A percentile compares a stretch with the other conserved stretches of the same genome.
Conservation (phyloP, 2,797 vertebrate species). For the Sebastes miniatus region DNA sequence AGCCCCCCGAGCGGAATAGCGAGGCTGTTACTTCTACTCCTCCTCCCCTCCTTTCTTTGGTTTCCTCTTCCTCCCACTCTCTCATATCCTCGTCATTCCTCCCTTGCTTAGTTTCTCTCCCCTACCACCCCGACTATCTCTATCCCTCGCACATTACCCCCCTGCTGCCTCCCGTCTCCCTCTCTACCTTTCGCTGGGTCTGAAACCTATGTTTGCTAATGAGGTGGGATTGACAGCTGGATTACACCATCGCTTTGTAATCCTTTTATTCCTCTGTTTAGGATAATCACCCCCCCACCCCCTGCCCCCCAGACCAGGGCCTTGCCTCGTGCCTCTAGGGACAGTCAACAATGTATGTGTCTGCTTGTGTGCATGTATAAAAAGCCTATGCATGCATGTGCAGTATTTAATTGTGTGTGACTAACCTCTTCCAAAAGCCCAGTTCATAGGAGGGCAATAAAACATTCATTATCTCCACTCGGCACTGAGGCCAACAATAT, state of each 20-base stretch:
- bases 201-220: constrained; percentile 69
- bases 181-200: constrained; percentile 20
- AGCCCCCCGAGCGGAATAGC: constrained; percentile 62
- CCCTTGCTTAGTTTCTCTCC: constrained; percentile 13
- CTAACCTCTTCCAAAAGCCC: constrained; percentile 36
- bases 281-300: constrained; percentile 59
- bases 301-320: constrained; percentile 30
- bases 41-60: constrained; percentile 29
- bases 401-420: constrained; percentile 22
- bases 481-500: constrained; percentile 30
- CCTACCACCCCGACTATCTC: constrained; percentile 23
- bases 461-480: constrained; percentile 51
- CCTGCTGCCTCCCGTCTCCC: not conserved
- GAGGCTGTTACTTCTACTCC: constrained; percentile 49
- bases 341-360: constrained; percentile 9
- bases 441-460: constrained; percentile 33
- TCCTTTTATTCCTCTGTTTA: constrained; percentile 80
- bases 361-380: not conserved
- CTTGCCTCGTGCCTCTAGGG: constrained; percentile 12
- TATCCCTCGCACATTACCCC: constrained; percentile 9
- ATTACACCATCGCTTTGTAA: constrained; percentile 71
- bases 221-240: constrained; percentile 77
- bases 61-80: constrained; percentile 53
- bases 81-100: constrained; percentile 37
- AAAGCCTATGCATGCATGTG: not conserved